A percentile compares a stretch with the other conserved stretches of the same genome.
phyloP scores from a whole-genome alignment of 2,888 invertebrate genomes.

The Ennomos quercinarius region DNA sequence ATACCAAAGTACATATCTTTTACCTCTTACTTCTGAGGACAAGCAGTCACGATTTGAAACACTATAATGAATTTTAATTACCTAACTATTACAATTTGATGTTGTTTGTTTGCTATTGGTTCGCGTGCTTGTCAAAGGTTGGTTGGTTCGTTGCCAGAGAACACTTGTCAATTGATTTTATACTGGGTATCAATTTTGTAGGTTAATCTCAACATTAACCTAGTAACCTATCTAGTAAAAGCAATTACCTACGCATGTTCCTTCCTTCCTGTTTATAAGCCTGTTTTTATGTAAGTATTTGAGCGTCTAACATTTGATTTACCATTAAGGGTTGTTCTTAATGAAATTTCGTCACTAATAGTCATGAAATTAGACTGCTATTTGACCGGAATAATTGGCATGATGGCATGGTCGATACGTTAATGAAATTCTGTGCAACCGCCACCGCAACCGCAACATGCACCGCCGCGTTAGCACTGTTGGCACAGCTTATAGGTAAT shows the following conservation, averaged over 20 bases:
- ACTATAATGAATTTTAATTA: constrained; percentile 2
- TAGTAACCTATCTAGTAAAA: constrained; percentile 6
- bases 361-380: constrained; percentile 3
- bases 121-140: constrained; percentile 36
- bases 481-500: no score
- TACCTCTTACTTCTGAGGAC: constrained; percentile 2
- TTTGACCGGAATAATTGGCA: constrained; percentile 14
- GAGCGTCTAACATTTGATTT: no score
- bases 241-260: background rate
- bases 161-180: constrained; percentile 29
- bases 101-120: constrained; percentile 5
- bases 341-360: background rate
- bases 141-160: constrained; percentile 38
- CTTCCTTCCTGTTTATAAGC: no score
- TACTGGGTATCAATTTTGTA: constrained; percentile 18
- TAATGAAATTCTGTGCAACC: no score
- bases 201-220: constrained; percentile 27
- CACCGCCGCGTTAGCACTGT: background rate
- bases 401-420: no score
- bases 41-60: constrained; percentile 5
- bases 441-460: no score
- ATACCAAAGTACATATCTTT: no score
- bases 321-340: no score
- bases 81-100: constrained; percentile 4
- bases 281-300: no score